Percentiles rank a stretch among this genome's conserved stretches.
Evolutionary conservation across 2,888 invertebrate genomes (phyloP).

Genomic region (Drosophila planitibia): DNA sequence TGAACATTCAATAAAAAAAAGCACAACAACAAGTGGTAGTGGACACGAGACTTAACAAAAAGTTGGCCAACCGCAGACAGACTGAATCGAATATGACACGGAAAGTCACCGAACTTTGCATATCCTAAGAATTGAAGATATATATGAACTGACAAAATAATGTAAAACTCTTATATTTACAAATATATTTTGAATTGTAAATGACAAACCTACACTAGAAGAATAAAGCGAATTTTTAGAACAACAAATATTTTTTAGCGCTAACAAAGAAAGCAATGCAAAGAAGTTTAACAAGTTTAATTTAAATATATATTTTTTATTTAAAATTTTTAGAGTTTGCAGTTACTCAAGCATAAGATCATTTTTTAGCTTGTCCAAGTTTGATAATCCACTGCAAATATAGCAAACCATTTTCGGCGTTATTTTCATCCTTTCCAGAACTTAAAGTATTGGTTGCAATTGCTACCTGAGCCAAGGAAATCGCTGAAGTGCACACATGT

Average conservation of each 20-base stretch:
- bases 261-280: neutral
- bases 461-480: neutral
- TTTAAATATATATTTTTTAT: neutral
- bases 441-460: neutral
- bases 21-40: constrained; percentile 33
- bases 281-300: neutral
- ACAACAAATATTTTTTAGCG: neutral
- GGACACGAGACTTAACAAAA: constrained; percentile 43
- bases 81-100: neutral
- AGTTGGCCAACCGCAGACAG: constrained; percentile 47
- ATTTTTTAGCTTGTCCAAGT: neutral
- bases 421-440: neutral
- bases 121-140: constrained; percentile 19
- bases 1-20: constrained; percentile 39
- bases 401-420: neutral
- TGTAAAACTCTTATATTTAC: too few species aligned
- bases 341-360: neutral
- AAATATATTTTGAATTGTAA: neutral
- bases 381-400: neutral
- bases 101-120: neutral
- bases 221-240: neutral
- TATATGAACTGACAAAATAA: neutral
- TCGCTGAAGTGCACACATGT: constrained; percentile 6
- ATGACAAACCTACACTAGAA: neutral
- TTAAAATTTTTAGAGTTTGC: neutral